These are phyloP conservation scores for Hirtodrosophila alboralis DNA, from an alignment of 2,888 invertebrate species.

Conservation along the genomic window DNA sequence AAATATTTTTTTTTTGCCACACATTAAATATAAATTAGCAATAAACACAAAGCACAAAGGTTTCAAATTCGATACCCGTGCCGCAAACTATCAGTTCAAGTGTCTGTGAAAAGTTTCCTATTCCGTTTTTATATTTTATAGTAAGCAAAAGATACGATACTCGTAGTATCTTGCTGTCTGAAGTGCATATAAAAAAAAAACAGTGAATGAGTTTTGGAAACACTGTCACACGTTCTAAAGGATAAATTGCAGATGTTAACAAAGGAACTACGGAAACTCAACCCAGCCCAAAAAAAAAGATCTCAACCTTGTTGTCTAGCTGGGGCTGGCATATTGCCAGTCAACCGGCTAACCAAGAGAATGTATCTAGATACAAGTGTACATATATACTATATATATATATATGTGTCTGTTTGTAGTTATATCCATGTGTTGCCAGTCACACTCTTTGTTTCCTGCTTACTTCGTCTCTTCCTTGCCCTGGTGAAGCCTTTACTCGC, in stretches of 20 bases:
- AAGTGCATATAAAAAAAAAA: constrained; percentile 15
- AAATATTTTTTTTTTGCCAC: too few species aligned
- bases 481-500: constrained; percentile 19
- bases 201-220: constrained; percentile 11
- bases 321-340: constrained; percentile 39
- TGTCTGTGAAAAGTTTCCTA: not conserved
- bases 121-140: constrained; percentile 1
- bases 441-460: constrained; percentile 44
- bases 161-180: constrained; percentile 10
- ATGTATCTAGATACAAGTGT: constrained; percentile 1
- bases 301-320: constrained; percentile 44
- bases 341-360: constrained; percentile 23
- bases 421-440: constrained; percentile 29
- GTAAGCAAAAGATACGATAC: too few species aligned
- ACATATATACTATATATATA: not conserved
- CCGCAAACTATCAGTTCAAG: not conserved
- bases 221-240: constrained; percentile 21
- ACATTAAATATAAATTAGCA: too few species aligned
- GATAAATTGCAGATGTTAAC: constrained; percentile 30
- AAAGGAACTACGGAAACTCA: constrained; percentile 18
- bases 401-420: not conserved
- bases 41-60: too few species aligned
- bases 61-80: too few species aligned
- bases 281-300: constrained; percentile 28
- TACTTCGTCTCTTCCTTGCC: constrained; percentile 13